Conservation (phyloP, 2,888 invertebrate species). For the Dusona sp. region DNA sequence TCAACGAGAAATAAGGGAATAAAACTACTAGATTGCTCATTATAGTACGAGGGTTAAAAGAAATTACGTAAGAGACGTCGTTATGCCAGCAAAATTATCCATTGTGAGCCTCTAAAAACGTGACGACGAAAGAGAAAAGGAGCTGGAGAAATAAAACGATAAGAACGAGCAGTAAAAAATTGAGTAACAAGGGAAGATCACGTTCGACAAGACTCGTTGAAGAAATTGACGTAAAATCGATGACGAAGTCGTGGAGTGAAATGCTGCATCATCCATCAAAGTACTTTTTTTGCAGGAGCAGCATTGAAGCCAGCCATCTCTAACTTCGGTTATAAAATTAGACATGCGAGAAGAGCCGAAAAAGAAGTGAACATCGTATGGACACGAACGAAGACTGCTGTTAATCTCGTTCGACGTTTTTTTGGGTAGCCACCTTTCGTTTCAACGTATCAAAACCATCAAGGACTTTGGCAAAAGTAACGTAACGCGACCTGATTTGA, state of each 20-base stretch:
- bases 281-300: slow-evolving; percentile 5
- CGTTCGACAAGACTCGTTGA: slow-evolving; percentile 42
- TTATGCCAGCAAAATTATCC: slow-evolving; percentile 29
- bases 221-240: slow-evolving; percentile 49
- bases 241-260: slow-evolving; percentile 38
- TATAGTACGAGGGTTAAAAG: slow-evolving; percentile 23
- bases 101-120: neutral
- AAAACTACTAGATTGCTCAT: slow-evolving; percentile 30
- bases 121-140: neutral
- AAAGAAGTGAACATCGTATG: slow-evolving; percentile 15
- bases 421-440: neutral
- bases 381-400: slow-evolving; percentile 22
- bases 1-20: slow-evolving; percentile 58
- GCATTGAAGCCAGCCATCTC: slow-evolving; percentile 22
- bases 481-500: slow-evolving; percentile 67
- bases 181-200: slow-evolving; percentile 20
- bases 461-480: slow-evolving; percentile 52
- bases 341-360: neutral
- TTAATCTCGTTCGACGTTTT: slow-evolving; percentile 14
- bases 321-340: slow-evolving; percentile 43
- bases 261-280: slow-evolving; percentile 61
- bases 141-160: slow-evolving; percentile 6
- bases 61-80: neutral
- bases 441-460: slow-evolving; percentile 33
- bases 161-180: slow-evolving; percentile 9